These are phyloP conservation scores for Stichodactyla mertensii DNA, from an alignment of 64 coral and sea anemone genomes.

Conservation along the genomic window DNA sequence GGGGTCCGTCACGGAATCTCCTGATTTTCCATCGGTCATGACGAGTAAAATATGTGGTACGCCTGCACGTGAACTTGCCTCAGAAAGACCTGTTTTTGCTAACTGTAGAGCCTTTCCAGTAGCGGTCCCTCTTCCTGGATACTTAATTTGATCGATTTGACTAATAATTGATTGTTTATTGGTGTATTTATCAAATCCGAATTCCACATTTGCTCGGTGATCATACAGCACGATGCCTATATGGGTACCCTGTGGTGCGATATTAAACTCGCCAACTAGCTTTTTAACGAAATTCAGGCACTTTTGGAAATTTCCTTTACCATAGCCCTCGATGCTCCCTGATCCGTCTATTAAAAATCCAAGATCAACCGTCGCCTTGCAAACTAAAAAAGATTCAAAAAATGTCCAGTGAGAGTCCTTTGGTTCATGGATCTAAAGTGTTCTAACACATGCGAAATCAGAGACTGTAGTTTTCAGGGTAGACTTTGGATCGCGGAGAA, in stretches of 20 bases:
- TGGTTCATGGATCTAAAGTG: too few relatives aligned
- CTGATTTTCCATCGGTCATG: constrained; percentile 53
- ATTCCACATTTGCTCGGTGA: not conserved
- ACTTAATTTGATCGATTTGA: not conserved
- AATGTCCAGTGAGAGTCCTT: too few relatives aligned
- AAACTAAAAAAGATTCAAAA: not conserved
- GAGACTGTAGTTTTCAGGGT: too few relatives aligned
- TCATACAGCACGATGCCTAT: constrained; percentile 27
- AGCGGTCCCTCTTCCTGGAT: constrained; percentile 36
- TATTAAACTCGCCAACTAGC: constrained; percentile 10
- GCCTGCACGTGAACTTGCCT: not conserved
- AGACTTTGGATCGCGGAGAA: too few relatives aligned
- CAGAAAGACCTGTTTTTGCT: constrained; percentile 30
- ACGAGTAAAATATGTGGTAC: constrained; percentile 44
- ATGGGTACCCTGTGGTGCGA: constrained; percentile 23
- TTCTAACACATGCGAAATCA: too few relatives aligned
- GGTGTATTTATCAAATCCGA: constrained; percentile 7
- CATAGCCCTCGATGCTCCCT: constrained; percentile 34
- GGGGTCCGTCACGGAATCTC: constrained; percentile 12
- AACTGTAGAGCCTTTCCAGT: constrained; percentile 37
- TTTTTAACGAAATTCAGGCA: constrained; percentile 50
- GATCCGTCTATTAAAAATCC: constrained; percentile 59
- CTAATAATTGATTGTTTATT: not conserved
- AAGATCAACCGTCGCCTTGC: constrained; percentile 71
- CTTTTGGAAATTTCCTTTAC: constrained; percentile 54